phyloP scores from a whole-genome alignment of 92 coral and sea anemone species.

The Siderastrea siderea region DNA sequence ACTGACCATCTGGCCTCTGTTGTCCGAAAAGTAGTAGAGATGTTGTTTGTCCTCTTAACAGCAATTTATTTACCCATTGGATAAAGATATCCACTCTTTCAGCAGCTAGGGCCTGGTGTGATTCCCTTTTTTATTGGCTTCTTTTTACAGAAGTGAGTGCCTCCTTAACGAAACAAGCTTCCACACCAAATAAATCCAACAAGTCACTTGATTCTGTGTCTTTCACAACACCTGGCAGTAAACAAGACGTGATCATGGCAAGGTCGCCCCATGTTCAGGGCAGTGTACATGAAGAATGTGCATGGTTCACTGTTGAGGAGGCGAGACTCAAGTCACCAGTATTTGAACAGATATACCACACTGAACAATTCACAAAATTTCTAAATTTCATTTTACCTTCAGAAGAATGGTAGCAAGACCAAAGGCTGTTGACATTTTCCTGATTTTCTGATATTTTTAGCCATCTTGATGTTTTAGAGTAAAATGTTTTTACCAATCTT shows the following conservation, averaged over 20 bases:
- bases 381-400: constrained; percentile 41
- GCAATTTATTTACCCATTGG: too few relatives aligned
- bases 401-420: background rate
- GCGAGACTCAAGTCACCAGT: constrained; percentile 87
- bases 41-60: too few relatives aligned
- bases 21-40: too few relatives aligned
- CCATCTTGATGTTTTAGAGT: too few relatives aligned
- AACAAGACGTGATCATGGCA: constrained; percentile 37
- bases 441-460: too few relatives aligned
- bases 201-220: background rate
- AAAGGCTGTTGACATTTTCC: background rate
- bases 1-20: too few relatives aligned
- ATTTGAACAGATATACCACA: constrained; percentile 78
- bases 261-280: constrained; percentile 95
- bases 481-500: too few relatives aligned
- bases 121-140: background rate
- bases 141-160: background rate
- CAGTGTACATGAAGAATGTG: constrained; percentile 94
- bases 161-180: background rate
- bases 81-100: too few relatives aligned
- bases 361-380: constrained; percentile 70
- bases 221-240: constrained; percentile 20
- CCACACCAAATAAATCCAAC: constrained; percentile 17
- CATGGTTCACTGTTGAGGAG: constrained; percentile 87
- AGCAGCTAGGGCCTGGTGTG: too few relatives aligned